Evolutionary conservation across 2,797 vertebrate genomes (phyloP), one percentile per base, ranked within the genome.

Genomic region (Poeciliopsis turneri): DNA sequence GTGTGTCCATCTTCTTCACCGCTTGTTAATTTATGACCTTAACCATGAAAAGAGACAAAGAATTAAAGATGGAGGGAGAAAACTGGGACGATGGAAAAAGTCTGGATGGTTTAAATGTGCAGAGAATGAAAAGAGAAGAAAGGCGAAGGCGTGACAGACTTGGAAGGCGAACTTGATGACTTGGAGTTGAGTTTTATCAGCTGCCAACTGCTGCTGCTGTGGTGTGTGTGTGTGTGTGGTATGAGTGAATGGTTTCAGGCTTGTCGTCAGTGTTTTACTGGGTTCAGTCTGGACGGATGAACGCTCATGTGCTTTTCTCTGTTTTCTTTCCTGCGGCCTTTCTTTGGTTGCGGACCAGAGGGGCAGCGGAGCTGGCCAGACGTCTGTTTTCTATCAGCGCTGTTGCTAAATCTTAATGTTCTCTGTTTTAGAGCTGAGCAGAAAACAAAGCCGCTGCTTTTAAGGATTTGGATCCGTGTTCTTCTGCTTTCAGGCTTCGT

Each of bases 131-230:
- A n/a, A 64, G 41, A n/a, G 75, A 39, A 69, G n/a, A 57, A n/a
- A 82, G 55, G 18, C 5, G 30, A 66, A 43, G 39, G 66, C 79
- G 64, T 75, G 33, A 68, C 77, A 80, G 78, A 85, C 39, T 73
- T 49, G 61, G 79, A 78, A 83, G 76, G 70, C 49, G 28, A 75
- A 87, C 88, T 84, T 84, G 89, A 84, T 76, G 88, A 87, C 80
- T 85, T 74, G 80, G 69, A 90, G 81, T 47, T 20, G 78, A 87
- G 88, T 89, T 93, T 92, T 82, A 92, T 93, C 90, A 82, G 78
- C 85, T 90, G 91, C 92, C 92, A 92, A 82, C 83, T 82, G 82
- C 79, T 83, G 82, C 78, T 79, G 25, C 74, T 79, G 86, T 13
- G 57, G 43, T 45, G 61, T 88, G 80, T 82, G 72, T 82, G 80